Conservation (phyloP, 2,797 vertebrate genomes). For the Chelmon rostratus region DNA sequence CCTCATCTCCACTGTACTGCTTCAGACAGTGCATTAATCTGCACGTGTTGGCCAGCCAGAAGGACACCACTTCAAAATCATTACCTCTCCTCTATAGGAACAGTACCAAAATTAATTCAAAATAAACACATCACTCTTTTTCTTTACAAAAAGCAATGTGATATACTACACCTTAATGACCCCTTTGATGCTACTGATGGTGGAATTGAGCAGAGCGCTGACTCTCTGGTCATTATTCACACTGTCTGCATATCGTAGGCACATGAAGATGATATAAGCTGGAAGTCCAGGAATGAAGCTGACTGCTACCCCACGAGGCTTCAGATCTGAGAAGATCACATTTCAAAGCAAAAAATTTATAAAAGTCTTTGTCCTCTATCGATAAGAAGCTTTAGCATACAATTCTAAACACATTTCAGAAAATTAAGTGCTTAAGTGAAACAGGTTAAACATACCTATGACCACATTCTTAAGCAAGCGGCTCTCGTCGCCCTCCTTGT, state of each 20-base stretch:
- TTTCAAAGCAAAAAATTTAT: not conserved
- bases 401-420: not conserved
- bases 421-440: not conserved
- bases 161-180: slow-evolving; percentile 90
- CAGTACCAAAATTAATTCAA: not conserved
- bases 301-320: slow-evolving; percentile 93
- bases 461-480: slow-evolving; percentile 93
- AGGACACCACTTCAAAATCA: slow-evolving; percentile 94
- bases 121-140: not conserved
- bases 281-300: slow-evolving; percentile 93
- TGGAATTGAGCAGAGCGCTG: slow-evolving; percentile 91
- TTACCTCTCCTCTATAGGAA: slow-evolving; percentile 90
- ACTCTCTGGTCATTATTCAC: slow-evolving; percentile 95
- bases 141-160: not conserved
- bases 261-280: slow-evolving; percentile 98
- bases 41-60: slow-evolving; percentile 97
- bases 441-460: slow-evolving; percentile 83
- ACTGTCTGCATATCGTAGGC: slow-evolving; percentile 94
- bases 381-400: not conserved
- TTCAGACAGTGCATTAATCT: slow-evolving; percentile 94
- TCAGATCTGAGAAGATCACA: slow-evolving; percentile 88
- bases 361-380: not conserved
- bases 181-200: slow-evolving; percentile 96
- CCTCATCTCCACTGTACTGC: slow-evolving; percentile 98
- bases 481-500: slow-evolving; percentile 91